A percentile compares a stretch with the other conserved stretches of the same genome.
phyloP scores from a whole-genome alignment of 2,888 invertebrate genomes.

The Caenorhabditis macrosperma region DNA sequence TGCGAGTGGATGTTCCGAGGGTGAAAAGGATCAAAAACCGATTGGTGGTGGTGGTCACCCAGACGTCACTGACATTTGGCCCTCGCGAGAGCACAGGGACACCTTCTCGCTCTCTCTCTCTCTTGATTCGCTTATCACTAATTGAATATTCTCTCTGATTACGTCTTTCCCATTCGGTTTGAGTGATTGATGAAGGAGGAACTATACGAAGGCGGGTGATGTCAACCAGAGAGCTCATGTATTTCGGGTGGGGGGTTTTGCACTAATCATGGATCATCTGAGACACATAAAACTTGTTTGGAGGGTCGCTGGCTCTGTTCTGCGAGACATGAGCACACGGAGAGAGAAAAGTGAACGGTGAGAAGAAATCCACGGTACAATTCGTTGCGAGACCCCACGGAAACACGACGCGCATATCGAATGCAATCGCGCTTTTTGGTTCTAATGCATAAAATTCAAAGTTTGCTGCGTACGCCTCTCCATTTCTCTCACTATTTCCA shows the following conservation, averaged over 20 bases:
- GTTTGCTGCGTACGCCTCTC: too few species aligned
- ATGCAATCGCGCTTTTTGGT: too few species aligned
- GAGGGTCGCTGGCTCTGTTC: too few species aligned
- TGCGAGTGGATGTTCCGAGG: not conserved
- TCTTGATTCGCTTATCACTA: constrained; percentile 19
- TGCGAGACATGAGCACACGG: too few species aligned
- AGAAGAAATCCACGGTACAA: too few species aligned
- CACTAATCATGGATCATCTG: not conserved
- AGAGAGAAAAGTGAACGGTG: too few species aligned
- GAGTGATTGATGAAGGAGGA: not conserved
- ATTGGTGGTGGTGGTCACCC: not conserved
- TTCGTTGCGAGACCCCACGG: too few species aligned
- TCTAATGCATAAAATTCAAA: too few species aligned
- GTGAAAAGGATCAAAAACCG: not conserved
- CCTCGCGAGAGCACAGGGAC: constrained; percentile 10
- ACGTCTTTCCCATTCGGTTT: constrained; percentile 9
- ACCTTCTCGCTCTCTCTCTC: not conserved
- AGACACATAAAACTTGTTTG: not conserved
- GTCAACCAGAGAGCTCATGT: not conserved
- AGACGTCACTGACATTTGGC: constrained; percentile 31
- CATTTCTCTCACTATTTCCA: too few species aligned
- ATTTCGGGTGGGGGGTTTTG: not conserved
- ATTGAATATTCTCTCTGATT: constrained; percentile 5
- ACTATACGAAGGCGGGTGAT: not conserved
- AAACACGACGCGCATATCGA: too few species aligned